A percentile compares a stretch with the other conserved stretches of the same genome.
Evolutionary conservation across 2,888 invertebrate species (phyloP).

Genomic region (Himalopsyche kuldschensis): DNA sequence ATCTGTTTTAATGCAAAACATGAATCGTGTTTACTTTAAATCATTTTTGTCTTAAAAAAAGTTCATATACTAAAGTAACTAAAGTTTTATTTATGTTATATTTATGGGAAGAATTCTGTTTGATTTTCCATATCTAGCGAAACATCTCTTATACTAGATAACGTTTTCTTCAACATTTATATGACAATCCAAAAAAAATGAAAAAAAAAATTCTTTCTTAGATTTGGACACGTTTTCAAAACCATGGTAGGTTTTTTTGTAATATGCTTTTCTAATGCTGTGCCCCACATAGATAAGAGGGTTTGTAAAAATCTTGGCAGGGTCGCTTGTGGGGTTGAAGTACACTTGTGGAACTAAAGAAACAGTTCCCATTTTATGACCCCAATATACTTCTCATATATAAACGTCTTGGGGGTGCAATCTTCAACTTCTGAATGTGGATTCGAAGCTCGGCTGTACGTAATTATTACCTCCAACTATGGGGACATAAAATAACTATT

Average conservation of each 20-base stretch:
- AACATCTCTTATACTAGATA: too few relatives aligned
- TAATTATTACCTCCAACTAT: background rate
- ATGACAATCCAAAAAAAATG: too few relatives aligned
- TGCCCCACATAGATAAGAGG: background rate
- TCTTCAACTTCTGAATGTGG: background rate
- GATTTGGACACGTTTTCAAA: background rate
- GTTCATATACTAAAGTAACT: too few relatives aligned
- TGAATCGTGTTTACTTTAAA: too few relatives aligned
- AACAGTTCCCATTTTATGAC: background rate
- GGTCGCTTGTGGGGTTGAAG: background rate
- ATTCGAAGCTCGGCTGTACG: background rate
- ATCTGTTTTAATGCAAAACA: too few relatives aligned
- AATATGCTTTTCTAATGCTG: background rate
- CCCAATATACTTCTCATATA: background rate
- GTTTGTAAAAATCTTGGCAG: background rate
- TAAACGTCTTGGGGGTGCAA: background rate
- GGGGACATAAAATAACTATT: too few relatives aligned
- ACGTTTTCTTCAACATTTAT: too few relatives aligned
- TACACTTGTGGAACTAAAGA: background rate
- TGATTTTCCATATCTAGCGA: too few relatives aligned
- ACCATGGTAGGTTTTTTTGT: background rate
- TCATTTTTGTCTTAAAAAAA: too few relatives aligned
- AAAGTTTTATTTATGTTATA: too few relatives aligned
- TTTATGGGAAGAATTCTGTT: too few relatives aligned
- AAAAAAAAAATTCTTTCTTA: too few relatives aligned